A percentile compares a stretch with the other conserved stretches of the same genome.
Evolutionary conservation across 1,140 invertebrate genomes (phyloP).

Genomic region (Bombus sibiricus): DNA sequence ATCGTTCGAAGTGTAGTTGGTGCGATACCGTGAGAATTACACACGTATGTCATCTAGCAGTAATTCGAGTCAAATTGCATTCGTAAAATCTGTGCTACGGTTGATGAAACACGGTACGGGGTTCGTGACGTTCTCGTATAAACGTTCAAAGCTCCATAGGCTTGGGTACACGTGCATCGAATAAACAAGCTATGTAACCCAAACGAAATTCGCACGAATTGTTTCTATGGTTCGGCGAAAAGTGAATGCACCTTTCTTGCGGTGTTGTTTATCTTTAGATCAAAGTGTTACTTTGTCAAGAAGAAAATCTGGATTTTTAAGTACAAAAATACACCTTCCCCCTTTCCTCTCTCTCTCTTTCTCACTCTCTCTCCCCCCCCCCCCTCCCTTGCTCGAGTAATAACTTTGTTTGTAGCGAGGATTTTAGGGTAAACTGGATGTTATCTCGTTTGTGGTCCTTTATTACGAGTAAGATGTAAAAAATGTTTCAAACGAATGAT

Average conservation of each 20-base stretch:
- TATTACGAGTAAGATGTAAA: background rate
- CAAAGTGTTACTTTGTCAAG: background rate
- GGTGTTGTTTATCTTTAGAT: conserved; percentile 39
- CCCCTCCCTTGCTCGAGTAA: background rate
- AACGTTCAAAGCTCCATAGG: conserved; percentile 51
- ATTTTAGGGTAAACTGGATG: background rate
- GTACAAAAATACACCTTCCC: background rate
- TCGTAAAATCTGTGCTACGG: conserved; percentile 49
- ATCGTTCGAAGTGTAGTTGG: background rate
- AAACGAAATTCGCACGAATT: conserved; percentile 51
- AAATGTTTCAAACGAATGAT: background rate
- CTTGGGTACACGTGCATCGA: conserved; percentile 39
- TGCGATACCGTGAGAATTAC: background rate
- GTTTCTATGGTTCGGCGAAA: conserved; percentile 47
- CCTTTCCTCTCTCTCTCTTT: too few species aligned
- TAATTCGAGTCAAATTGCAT: conserved; percentile 48
- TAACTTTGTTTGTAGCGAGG: background rate
- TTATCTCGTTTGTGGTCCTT: background rate
- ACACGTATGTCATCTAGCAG: background rate
- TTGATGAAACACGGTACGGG: conserved; percentile 55
- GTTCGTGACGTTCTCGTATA: conserved; percentile 61
- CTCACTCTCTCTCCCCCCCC: too few species aligned
- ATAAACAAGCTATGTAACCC: conserved; percentile 51
- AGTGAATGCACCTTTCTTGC: conserved; percentile 47
- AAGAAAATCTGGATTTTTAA: background rate